phyloP scores from a whole-genome alignment of 2,888 invertebrate species.

The Alcis repandata region DNA sequence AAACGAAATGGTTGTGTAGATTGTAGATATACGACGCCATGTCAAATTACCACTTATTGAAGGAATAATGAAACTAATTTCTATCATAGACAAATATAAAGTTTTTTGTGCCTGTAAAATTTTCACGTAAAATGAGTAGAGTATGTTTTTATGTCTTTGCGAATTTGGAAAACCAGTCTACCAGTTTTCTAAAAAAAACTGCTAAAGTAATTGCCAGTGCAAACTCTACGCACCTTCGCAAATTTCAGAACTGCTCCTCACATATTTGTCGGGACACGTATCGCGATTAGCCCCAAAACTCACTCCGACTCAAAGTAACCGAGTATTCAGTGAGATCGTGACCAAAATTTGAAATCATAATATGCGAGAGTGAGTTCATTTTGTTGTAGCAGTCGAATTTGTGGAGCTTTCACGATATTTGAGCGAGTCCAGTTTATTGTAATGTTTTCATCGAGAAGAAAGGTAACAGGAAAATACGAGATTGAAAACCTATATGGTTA shows the following conservation, averaged over 20 bases:
- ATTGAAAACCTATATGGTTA: background rate
- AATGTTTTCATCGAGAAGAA: slow-evolving; percentile 22
- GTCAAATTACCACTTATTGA: background rate
- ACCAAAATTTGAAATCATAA: slow-evolving; percentile 53
- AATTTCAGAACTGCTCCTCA: slow-evolving; percentile 17
- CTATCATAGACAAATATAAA: too few relatives aligned
- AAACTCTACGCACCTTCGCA: background rate
- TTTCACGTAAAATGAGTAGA: too few relatives aligned
- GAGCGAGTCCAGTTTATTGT: slow-evolving; percentile 33
- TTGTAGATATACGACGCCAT: background rate
- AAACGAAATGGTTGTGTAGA: background rate
- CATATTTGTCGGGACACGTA: slow-evolving; percentile 44
- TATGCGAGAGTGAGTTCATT: slow-evolving; percentile 46
- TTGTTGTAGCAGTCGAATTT: slow-evolving; percentile 34
- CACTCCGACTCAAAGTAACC: slow-evolving; percentile 43
- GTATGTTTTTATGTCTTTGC: too few relatives aligned
- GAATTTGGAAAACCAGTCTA: too few relatives aligned
- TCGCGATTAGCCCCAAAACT: slow-evolving; percentile 50
- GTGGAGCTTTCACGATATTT: slow-evolving; percentile 34
- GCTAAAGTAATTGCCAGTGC: background rate
- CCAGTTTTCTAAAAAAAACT: too few relatives aligned
- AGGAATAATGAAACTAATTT: too few relatives aligned
- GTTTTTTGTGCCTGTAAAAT: too few relatives aligned
- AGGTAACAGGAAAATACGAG: slow-evolving; percentile 5
- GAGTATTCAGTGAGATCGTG: slow-evolving; percentile 50